These are phyloP conservation scores for Stratiomys singularior DNA, from an alignment of 2,888 invertebrate species.

Conservation along the genomic window DNA sequence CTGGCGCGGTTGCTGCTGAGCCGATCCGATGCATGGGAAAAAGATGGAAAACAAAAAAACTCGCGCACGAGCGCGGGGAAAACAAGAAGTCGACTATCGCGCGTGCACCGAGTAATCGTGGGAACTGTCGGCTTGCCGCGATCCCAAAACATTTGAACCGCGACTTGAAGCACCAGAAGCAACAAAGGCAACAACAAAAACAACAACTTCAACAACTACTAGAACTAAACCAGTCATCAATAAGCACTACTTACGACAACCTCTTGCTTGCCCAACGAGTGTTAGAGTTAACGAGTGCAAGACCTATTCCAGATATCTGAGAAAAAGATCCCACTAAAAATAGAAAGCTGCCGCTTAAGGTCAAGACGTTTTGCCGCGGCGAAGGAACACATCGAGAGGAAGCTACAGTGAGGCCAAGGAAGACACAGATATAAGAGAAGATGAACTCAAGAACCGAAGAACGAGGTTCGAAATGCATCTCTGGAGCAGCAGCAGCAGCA, in stretches of 20 bases:
- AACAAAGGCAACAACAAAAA: conserved; percentile 11
- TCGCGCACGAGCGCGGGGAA: conserved; percentile 45
- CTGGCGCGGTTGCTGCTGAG: not conserved
- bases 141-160: conserved; percentile 58
- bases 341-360: conserved; percentile 43
- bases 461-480: not conserved
- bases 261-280: not conserved
- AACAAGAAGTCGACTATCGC: conserved; percentile 52
- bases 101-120: conserved; percentile 58
- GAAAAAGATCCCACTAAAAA: conserved; percentile 40
- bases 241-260: conserved; percentile 37
- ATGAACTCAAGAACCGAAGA: conserved; percentile 1
- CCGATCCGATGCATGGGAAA: conserved; percentile 35
- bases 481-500: not conserved
- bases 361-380: conserved; percentile 23
- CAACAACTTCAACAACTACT: not conserved
- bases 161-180: conserved; percentile 37
- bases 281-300: conserved; percentile 39
- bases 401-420: not conserved
- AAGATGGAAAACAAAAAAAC: conserved; percentile 42
- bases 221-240: conserved; percentile 32
- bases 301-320: conserved; percentile 34
- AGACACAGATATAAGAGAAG: not conserved
- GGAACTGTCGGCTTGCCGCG: conserved; percentile 58
- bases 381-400: not conserved